Evolutionary conservation across 2,113 vertebrate genomes (phyloP).

Genomic region (Sphyrna mokarran): DNA sequence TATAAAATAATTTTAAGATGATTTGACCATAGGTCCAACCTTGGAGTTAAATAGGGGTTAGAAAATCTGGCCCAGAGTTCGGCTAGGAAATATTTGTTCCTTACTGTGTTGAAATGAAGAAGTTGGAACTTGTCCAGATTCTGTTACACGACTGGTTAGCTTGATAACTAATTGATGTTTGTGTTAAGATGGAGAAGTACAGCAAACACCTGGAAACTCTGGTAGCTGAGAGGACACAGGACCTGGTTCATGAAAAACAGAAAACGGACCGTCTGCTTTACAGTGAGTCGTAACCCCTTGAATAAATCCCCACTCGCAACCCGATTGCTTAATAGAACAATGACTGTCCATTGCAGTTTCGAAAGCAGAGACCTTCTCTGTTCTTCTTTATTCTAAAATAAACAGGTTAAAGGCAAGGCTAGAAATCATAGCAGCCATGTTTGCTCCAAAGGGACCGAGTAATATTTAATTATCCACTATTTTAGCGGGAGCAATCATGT

Average conservation of each 20-base stretch:
- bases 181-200: constrained; percentile 75
- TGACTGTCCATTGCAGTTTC: not conserved
- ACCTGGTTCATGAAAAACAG: constrained; percentile 78
- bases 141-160: not conserved
- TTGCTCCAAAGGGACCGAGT: not conserved
- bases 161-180: not conserved
- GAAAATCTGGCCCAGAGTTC: not conserved
- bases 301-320: constrained; percentile 38
- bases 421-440: not conserved
- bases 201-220: constrained; percentile 78
- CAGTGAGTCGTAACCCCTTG: constrained; percentile 55
- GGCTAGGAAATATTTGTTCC: not conserved
- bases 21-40: not conserved
- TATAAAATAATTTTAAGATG: not conserved
- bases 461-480: not conserved
- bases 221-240: constrained; percentile 70
- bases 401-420: not conserved
- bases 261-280: constrained; percentile 70
- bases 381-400: not conserved
- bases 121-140: not conserved
- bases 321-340: not conserved
- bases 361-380: not conserved
- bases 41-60: not conserved
- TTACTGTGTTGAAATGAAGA: not conserved
- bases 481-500: not conserved